Evolutionary conservation across 1,140 invertebrate genomes (phyloP), one percentile per base, ranked within the genome.

Genomic region (Gryllus bimaculatus): DNA sequence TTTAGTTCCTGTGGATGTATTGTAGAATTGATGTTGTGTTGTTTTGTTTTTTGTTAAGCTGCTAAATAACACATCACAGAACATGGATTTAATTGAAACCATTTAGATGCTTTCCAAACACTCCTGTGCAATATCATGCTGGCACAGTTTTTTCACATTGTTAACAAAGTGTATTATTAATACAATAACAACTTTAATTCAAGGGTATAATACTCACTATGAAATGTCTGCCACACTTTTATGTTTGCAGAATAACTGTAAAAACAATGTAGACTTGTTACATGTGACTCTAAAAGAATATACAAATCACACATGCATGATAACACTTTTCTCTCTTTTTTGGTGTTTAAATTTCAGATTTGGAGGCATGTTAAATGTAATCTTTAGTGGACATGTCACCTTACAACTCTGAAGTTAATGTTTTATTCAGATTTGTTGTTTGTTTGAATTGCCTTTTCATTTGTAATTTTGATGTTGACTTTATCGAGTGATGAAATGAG

Each of bases 1-100:
- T 80, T 66, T 47, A 47, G 75, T 78, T 76, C 78, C 75, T 79
- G 18, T 80, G 76, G 47, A 39, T 77, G 21, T 75, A 39, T 48
- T 48, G 66, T 79, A 75, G 39, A 76, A 48, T 26, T 79, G 78
- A n/a, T 66, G 54, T 66, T 18, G 26, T 39, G 26, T 39, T 39
- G 26, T 39, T 39, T 39, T 39, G 1, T 66, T 66, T 66, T 10
- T 66, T 7, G 54, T 66, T 10, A 18, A 66, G 18, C 10, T 66
- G 54, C 10, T 18, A 66, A 66, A 13, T 66, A 66, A 66, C 54
- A 66, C 54, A 66, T 10, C 20, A 47, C 74, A 15, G 39, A 75
- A 20, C 74, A 21, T 75, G 20, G 10, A 12, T 26, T 21, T 75
- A 39, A 39, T 39, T 20, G 20, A 10, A 21, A 15, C 20, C 39